Base-by-base conservation (phyloP, 2,797 vertebrate genomes). In the Poecile montanus region DNA sequence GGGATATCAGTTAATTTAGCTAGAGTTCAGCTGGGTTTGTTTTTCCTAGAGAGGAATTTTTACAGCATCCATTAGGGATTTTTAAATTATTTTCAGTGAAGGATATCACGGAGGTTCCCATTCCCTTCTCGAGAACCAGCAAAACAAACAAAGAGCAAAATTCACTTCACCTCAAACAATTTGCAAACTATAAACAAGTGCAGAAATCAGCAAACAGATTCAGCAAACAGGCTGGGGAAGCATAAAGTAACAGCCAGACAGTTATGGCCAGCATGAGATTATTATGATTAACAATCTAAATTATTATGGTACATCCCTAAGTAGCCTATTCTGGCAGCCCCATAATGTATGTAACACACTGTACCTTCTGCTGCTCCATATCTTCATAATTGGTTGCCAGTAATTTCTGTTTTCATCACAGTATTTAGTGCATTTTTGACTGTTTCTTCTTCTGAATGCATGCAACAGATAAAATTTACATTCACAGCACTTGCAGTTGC, bases 231-330 rank as follows among this genome's bases (percentile, higher is more conserved):
- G 34, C 92, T 76, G 40, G 73, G 87, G 87, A 92, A 91, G n/a
- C 85, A 94, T 95, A 91, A 96, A 96, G 67, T 78, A 93, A 84
- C 85, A 79, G 66, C 38, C 85, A 93, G 87, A 86, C 76, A 81
- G 60, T 96, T 96, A 97, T 42, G 85, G 88, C 67, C 85, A 88
- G 66, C 76, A 82, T 54, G 87, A 88, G 93, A 93, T 83, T 91
- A 93, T 91, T 70, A 86, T 73, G 82, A 95, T 91, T 93, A 95
- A 86, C 91, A 95, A 91, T 79, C 56, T 91, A 90, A 93, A 96
- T 93, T 94, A 93, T 91, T 91, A 91, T 90, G 89, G 83, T 91
- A 79, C 73, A 63, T 91, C 89, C 88, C 83, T 92, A 84, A 96
- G 80, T 90, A 85, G 88, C 79, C 74, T 70, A 79, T 86, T 94